These are phyloP conservation scores for Dexiosoma caninum DNA, from an alignment of 2,888 invertebrate species.

Conservation along the genomic window DNA sequence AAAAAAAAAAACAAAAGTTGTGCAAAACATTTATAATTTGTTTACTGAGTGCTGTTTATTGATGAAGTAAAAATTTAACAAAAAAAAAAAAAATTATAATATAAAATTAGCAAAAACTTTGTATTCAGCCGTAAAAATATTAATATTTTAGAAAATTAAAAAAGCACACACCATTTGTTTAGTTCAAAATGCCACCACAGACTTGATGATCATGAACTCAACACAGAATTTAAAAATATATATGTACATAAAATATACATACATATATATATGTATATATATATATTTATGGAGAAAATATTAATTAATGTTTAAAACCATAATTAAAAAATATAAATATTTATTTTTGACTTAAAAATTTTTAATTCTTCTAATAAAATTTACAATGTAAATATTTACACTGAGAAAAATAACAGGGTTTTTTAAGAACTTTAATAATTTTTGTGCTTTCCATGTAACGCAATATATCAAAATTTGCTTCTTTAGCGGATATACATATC, in stretches of 20 bases:
- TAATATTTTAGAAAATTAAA: neutral
- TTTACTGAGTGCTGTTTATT: conserved; percentile 16
- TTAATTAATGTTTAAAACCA: too few relatives aligned
- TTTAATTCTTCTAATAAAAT: conserved; percentile 13
- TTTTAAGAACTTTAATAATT: too few relatives aligned
- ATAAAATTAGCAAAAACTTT: neutral
- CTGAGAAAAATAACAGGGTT: neutral
- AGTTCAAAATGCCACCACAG: conserved; percentile 41
- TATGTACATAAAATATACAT: conserved; percentile 19
- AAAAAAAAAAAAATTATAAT: neutral
- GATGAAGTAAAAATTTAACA: neutral
- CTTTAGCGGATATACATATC: too few relatives aligned
- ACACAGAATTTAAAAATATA: conserved; percentile 9
- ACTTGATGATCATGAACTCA: conserved; percentile 58
- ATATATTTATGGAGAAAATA: too few relatives aligned
- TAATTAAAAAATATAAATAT: too few relatives aligned
- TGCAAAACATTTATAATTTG: conserved; percentile 20
- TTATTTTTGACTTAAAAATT: neutral
- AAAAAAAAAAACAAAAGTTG: too few relatives aligned
- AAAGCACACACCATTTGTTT: conserved; percentile 15
- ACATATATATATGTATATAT: too few relatives aligned
- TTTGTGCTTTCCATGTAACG: too few relatives aligned
- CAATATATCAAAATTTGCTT: too few relatives aligned
- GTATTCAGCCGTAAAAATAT: neutral
- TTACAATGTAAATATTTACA: conserved; percentile 15